phyloP scores from a whole-genome alignment of 2,888 invertebrate genomes.

The Petrolisthes manimaculis region DNA sequence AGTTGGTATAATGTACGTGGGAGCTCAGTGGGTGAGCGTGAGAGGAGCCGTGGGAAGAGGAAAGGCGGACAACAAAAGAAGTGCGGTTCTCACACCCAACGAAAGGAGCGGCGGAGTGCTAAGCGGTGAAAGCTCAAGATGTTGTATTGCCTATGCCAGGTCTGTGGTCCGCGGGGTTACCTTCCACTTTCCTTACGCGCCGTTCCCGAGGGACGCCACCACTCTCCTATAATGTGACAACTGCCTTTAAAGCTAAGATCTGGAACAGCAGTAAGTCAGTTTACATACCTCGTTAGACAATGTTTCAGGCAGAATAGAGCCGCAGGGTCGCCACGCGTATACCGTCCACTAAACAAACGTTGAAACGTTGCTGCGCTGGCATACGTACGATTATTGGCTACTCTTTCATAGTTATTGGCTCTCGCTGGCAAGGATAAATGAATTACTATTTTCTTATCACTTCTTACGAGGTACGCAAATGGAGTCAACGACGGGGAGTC shows the following conservation, averaged over 20 bases:
- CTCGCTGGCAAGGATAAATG: slow-evolving; percentile 46
- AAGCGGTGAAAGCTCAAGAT: slow-evolving; percentile 58
- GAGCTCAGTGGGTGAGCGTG: not conserved
- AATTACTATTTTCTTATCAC: slow-evolving; percentile 40
- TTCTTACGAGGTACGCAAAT: slow-evolving; percentile 19
- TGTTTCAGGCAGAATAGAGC: slow-evolving; percentile 43
- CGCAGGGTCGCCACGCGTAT: slow-evolving; percentile 43
- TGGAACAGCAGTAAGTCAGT: slow-evolving; percentile 12
- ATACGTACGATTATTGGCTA: slow-evolving; percentile 61
- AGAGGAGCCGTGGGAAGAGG: not conserved
- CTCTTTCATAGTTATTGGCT: slow-evolving; percentile 52
- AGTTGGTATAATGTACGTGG: no score
- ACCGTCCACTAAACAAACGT: slow-evolving; percentile 55
- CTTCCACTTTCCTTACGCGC: slow-evolving; percentile 12
- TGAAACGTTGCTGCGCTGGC: slow-evolving; percentile 56
- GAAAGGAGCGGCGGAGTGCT: slow-evolving; percentile 23
- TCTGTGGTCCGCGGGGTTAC: slow-evolving; percentile 30
- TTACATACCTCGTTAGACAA: slow-evolving; percentile 48
- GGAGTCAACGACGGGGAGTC: not conserved
- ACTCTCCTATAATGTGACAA: not conserved
- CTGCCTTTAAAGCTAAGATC: not conserved
- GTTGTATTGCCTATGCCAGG: slow-evolving; percentile 46
- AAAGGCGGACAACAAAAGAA: slow-evolving; percentile 7
- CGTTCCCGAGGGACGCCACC: not conserved
- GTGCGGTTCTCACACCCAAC: not conserved